These are phyloP conservation scores for Chrysodeixis includens DNA, from an alignment of 2,888 invertebrate species.

Conservation along the genomic window DNA sequence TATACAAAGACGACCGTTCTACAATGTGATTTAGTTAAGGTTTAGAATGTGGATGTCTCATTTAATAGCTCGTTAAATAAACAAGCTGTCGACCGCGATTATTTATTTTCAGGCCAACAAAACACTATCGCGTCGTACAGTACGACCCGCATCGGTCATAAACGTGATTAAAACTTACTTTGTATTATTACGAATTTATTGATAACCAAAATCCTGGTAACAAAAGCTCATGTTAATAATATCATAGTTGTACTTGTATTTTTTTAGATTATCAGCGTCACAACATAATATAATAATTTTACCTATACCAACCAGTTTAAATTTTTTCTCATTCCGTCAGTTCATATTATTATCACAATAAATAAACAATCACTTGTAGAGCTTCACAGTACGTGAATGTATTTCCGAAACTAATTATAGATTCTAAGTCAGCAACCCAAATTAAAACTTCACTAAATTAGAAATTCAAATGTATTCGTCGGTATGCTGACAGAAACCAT, in stretches of 20 bases:
- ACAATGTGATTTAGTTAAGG: slow-evolving; percentile 47
- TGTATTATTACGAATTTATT: slow-evolving; percentile 27
- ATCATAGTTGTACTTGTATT: background rate
- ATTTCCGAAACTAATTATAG: slow-evolving; percentile 33
- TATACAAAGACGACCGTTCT: slow-evolving; percentile 36
- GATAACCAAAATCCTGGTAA: slow-evolving; percentile 37
- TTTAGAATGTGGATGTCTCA: slow-evolving; percentile 44
- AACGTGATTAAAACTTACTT: slow-evolving; percentile 43
- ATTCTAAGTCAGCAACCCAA: slow-evolving; percentile 26
- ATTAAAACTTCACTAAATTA: slow-evolving; percentile 49
- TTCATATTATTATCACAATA: slow-evolving; percentile 31
- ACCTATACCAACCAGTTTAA: slow-evolving; percentile 14
- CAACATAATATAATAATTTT: background rate
- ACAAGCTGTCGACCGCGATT: slow-evolving; percentile 41
- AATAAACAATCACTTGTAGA: slow-evolving; percentile 30
- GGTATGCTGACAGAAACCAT: slow-evolving; percentile 73
- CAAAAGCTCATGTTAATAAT: background rate
- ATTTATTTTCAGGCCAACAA: slow-evolving; percentile 44
- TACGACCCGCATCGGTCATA: slow-evolving; percentile 41
- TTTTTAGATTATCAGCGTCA: slow-evolving; percentile 9
- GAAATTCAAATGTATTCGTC: slow-evolving; percentile 65
- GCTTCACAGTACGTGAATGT: slow-evolving; percentile 24
- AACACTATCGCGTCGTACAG: slow-evolving; percentile 39
- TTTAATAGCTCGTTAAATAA: slow-evolving; percentile 46
- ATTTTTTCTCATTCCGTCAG: slow-evolving; percentile 15